Base-by-base conservation (phyloP, 2,113 vertebrate genomes). In the Hemiscyllium ocellatum region DNA sequence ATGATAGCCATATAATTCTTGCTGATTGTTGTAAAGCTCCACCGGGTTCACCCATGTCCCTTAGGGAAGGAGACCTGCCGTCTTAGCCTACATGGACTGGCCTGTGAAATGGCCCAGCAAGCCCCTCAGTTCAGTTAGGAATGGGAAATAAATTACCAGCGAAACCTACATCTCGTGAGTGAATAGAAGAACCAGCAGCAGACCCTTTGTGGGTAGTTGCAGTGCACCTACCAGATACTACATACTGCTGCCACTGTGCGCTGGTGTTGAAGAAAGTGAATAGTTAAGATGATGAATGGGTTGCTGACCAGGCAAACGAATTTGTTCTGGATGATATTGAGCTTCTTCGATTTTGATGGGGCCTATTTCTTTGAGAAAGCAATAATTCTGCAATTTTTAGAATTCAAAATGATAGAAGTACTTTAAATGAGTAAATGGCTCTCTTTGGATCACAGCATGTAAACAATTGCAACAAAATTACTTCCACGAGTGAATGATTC, bases 401-500 rank as follows among this genome's bases (percentile, higher is more conserved):
- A 66, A 66, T 68, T n/a, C n/a, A 19, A 37, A n/a, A 66, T 20
- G 61, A 37, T 66, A 8, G 20, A 93, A 93, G 61, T 93, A 17
- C 65, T 91, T 65, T 91, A 29, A 91, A 19, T 61, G 12, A 91
- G 52, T 65, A 93, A 66, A 13, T 66, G 89, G 37, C 61, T 93
- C 89, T 93, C 89, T 42, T 93, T 93, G 66, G 61, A 37, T 68
- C 89, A 42, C 89, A 93, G 89, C 61, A 68, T 68, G 89, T 68
- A 93, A 93, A 66, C 61, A 68, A 37, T 37, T 66, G 10, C 61
- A 42, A 68, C n/a, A 93, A 66, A 93, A 93, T 66, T n/a, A 61
- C 87, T n/a, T 91, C 89, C 61, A 93, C 61, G 6, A 93, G 89
- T 68, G 89, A 93, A 33, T 93, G 89, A n/a, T 65, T 93, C n/a